These are phyloP conservation scores for Erebia epiphron DNA, from an alignment of 2,888 invertebrate genomes.

Conservation along the genomic window DNA sequence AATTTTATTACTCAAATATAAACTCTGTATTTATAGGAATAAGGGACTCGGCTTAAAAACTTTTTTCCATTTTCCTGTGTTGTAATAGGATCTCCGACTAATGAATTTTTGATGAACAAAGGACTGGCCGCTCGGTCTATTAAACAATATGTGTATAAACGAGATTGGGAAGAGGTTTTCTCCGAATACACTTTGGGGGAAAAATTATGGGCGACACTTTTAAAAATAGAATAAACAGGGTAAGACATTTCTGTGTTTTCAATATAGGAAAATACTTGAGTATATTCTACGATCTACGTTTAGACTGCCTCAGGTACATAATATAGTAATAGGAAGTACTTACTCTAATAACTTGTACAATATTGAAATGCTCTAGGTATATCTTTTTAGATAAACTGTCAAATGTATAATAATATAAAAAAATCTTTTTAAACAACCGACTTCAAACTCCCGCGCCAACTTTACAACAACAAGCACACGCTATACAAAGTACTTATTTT, in stretches of 20 bases:
- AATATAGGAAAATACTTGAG: too few species aligned
- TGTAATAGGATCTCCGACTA: slow-evolving; percentile 35
- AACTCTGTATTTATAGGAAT: background rate
- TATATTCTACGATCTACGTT: too few species aligned
- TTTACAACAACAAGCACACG: too few species aligned
- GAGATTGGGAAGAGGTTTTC: slow-evolving; percentile 22
- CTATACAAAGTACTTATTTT: too few species aligned
- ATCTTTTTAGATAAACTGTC: background rate
- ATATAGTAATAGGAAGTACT: too few species aligned
- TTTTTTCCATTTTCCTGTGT: slow-evolving; percentile 26
- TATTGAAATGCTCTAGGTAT: background rate
- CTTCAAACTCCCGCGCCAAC: too few species aligned
- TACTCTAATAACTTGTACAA: too few species aligned
- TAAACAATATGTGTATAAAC: slow-evolving; percentile 29
- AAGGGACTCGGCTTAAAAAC: background rate
- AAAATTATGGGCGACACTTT: background rate
- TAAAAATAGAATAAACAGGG: background rate
- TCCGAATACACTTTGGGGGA: slow-evolving; percentile 4
- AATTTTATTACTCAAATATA: slow-evolving; percentile 2
- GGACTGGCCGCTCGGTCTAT: slow-evolving; percentile 27
- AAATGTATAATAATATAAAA: slow-evolving; percentile 8
- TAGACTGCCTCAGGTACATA: too few species aligned
- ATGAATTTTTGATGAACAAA: slow-evolving; percentile 41
- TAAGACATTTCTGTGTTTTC: too few species aligned
- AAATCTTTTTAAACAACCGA: too few species aligned